Evolutionary conservation across 2,888 invertebrate genomes (phyloP), one percentile per base, ranked within the genome.

Genomic region (Philopedon plagiatum): DNA sequence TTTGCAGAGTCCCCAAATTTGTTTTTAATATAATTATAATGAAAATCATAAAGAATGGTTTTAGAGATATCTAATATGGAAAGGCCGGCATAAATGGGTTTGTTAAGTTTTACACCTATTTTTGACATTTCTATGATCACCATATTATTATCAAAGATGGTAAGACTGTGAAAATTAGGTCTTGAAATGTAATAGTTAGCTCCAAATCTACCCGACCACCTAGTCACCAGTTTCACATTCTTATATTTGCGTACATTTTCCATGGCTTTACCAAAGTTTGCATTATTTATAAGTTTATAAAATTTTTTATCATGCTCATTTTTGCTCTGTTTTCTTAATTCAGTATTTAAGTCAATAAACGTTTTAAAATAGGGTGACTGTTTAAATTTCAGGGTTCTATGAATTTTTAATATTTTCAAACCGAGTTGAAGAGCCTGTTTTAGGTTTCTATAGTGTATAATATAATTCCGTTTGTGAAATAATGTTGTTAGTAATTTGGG

Each of bases 261-360:
- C 9, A 64, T 34, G 1, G 54, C 23, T 37, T 57, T 57, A n/a
- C 68, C 68, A 61, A 61, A 68, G n/a, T n/a, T n/a, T n/a, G n/a
- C n/a, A n/a, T n/a, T n/a, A 37, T 61, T 68, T 23, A 58, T 44
- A 58, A 58, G 11, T 23, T 66, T 66, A 15, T 51, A 58, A 41
- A 66, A 44, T 11, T 58, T 66, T 66, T 58, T 66, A 8, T 66
- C 66, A 44, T 39, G 41, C 11, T 66, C 58, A 26, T 57, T 66
- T 46, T 58, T 66, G 15, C 58, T 58, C 44, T 41, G 2, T 56
- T 63, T 51, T 11, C 63, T 11, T 46, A 63, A 54, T 34, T 64
- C 23, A 1, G 63, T 70, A 39, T 70, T 70, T 34, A 70, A 49
- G 46, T 70, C 44, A 37, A 70, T 64, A 49, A 54, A 64, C 39